phyloP scores from a whole-genome alignment of 2,797 vertebrate genomes.

The Myripristis murdjan region DNA sequence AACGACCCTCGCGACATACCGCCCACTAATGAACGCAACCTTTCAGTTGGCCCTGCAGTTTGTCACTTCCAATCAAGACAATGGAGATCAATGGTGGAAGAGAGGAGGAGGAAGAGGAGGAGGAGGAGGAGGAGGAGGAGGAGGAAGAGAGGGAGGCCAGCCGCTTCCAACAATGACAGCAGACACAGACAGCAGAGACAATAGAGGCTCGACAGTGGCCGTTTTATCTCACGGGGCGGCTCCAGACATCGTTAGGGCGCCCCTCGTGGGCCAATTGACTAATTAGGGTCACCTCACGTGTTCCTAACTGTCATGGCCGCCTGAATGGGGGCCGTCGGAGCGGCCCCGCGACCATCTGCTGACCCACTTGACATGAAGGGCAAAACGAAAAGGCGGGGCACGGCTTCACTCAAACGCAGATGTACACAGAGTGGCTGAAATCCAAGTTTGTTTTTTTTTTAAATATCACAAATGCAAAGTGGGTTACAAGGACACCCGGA shows the following conservation, averaged over 20 bases:
- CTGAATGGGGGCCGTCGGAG: conserved; percentile 29
- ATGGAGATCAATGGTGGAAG: conserved; percentile 72
- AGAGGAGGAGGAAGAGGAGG: conserved; percentile 1
- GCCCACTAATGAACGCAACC: conserved; percentile 75
- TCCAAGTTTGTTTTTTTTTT: too few species aligned
- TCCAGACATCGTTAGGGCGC: conserved; percentile 42
- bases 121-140: conserved; percentile 37
- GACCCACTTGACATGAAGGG: conserved; percentile 60
- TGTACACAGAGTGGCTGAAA: background rate
- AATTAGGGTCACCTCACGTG: conserved; percentile 72
- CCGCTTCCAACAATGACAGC: conserved; percentile 55
- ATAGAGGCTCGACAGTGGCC: conserved; percentile 57
- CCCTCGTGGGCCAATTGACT: conserved; percentile 60
- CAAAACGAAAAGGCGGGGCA: conserved; percentile 6
- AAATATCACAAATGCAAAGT: too few species aligned
- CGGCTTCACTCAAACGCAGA: background rate
- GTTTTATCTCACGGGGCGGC: conserved; percentile 48
- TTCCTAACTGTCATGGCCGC: conserved; percentile 67
- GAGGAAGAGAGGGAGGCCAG: conserved; percentile 4
- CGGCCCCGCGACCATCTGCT: conserved; percentile 65
- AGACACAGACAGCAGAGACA: conserved; percentile 65
- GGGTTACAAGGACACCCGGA: too few species aligned
- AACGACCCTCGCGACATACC: conserved; percentile 27
- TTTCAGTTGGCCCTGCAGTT: conserved; percentile 64
- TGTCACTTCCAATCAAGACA: conserved; percentile 78